phyloP scores from a whole-genome alignment of 2,888 invertebrate species.

The Eutolmus rufibarbis region DNA sequence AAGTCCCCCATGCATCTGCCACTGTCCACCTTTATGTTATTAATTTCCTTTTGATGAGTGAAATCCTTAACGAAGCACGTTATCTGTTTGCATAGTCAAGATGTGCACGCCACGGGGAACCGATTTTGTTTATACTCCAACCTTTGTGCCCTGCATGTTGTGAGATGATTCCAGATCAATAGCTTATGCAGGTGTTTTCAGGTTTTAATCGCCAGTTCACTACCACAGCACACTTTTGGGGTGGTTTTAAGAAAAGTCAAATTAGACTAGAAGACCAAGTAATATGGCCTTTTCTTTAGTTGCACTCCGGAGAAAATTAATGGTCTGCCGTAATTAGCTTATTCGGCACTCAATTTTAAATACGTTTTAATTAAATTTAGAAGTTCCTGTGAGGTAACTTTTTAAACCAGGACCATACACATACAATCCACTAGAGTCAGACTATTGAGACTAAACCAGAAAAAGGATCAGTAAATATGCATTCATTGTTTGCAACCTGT shows the following conservation, averaged over 20 bases:
- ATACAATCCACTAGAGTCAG: not conserved
- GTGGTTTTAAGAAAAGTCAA: not conserved
- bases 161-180: not conserved
- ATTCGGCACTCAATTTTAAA: not conserved
- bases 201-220: not conserved
- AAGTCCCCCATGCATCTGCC: not conserved
- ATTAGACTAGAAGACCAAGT: not conserved
- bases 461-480: too few species aligned
- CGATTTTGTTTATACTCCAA: conserved; percentile 1
- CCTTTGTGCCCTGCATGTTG: not conserved
- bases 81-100: conserved; percentile 8
- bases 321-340: not conserved
- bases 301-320: not conserved
- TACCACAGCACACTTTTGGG: not conserved
- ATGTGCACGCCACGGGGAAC: conserved; percentile 1
- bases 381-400: not conserved
- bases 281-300: not conserved
- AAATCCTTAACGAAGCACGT: conserved; percentile 7
- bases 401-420: not conserved
- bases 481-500: too few species aligned
- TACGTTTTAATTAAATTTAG: too few species aligned
- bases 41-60: conserved; percentile 13
- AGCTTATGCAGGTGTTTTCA: not conserved
- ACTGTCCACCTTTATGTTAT: not conserved
- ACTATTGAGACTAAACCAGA: too few species aligned